Base-by-base conservation (phyloP, 64 coral and sea anemone genomes). In the Dendronephthya gigantea region DNA sequence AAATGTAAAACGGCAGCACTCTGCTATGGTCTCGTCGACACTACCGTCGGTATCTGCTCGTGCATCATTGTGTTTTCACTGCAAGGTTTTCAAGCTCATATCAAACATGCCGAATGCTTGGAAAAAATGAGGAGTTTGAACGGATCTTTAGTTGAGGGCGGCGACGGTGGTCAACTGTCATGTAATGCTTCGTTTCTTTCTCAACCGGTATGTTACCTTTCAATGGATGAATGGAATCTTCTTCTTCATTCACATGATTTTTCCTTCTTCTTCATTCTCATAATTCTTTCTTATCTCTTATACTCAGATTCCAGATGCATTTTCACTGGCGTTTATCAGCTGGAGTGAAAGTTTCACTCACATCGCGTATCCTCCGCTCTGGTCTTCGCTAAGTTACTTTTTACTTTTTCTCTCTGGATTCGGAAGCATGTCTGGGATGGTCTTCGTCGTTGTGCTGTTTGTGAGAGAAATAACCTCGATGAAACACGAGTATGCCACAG, bases 301-400 rank as follows among this genome's bases (percentile, higher is more conserved):
- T 45, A 11, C 11, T 79, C 10, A 79, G 72, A 34, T 79, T 2
- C 72, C 72, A 8, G 72, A 79, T 79, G 30, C 36, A 14, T 79
- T 79, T 39, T 79, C 72, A 9, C 22, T 79, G 30, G 36, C 16
- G 30, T 79, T 79, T 34, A 79, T 79, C 15, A 79, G 36, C 30
- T 79, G 72, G 72, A 79, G 72, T 34, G 72, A 79, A 15, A 79
- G 72, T 79, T 79, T 79, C 17, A 79, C 72, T 79, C 72, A 79
- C 29, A 35, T 79, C 10, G 9, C 32, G 19, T 79, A 79, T 34
- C 72, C 72, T 2, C 30, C 19, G 9, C 36, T 79, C 1, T 79
- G 72, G 72, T 34, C 72, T 79, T 79, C 72, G 13, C 36, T 79
- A 79, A 79, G 72, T 19, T 79, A 79, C 36, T 39, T 79, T 12